Evolutionary conservation across 2,888 invertebrate genomes (phyloP).

Genomic region (Chymomyza caudatula): DNA sequence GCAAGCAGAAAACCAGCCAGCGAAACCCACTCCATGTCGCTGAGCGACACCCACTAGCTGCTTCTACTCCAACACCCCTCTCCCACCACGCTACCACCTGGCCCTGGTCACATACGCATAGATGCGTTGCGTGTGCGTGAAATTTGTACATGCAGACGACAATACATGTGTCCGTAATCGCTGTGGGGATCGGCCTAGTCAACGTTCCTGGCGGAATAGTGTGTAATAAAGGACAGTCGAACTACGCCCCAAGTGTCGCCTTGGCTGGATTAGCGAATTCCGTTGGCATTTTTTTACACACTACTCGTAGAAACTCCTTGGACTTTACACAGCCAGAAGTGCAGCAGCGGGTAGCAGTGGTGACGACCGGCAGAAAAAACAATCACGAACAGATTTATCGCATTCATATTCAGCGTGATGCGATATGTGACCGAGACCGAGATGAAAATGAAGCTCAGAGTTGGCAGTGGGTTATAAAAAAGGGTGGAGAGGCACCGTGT

Average conservation of each 20-base stretch:
- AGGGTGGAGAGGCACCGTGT: slow-evolving; percentile 8
- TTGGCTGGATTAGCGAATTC: slow-evolving; percentile 67
- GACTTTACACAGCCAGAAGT: slow-evolving; percentile 51
- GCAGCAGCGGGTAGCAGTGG: not conserved
- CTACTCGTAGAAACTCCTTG: slow-evolving; percentile 23
- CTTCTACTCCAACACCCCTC: slow-evolving; percentile 26
- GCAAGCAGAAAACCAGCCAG: not conserved
- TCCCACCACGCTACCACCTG: too few species aligned
- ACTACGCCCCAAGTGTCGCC: slow-evolving; percentile 20
- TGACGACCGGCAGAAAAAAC: slow-evolving; percentile 57
- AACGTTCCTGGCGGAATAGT: slow-evolving; percentile 45
- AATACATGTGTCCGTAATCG: slow-evolving; percentile 63
- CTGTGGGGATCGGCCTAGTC: slow-evolving; percentile 31
- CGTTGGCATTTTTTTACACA: slow-evolving; percentile 62
- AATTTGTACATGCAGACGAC: slow-evolving; percentile 33
- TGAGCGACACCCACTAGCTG: too few species aligned
- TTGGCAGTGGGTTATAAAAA: not conserved
- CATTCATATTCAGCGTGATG: slow-evolving; percentile 72
- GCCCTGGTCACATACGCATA: slow-evolving; percentile 43
- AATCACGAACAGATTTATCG: slow-evolving; percentile 77
- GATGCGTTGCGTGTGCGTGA: slow-evolving; percentile 28
- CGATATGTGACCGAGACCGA: slow-evolving; percentile 57
- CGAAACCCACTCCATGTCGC: not conserved
- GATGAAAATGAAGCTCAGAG: slow-evolving; percentile 17
- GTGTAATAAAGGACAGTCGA: slow-evolving; percentile 71